phyloP scores from a whole-genome alignment of 2,888 invertebrate genomes.

The Perizoma affinitatum region DNA sequence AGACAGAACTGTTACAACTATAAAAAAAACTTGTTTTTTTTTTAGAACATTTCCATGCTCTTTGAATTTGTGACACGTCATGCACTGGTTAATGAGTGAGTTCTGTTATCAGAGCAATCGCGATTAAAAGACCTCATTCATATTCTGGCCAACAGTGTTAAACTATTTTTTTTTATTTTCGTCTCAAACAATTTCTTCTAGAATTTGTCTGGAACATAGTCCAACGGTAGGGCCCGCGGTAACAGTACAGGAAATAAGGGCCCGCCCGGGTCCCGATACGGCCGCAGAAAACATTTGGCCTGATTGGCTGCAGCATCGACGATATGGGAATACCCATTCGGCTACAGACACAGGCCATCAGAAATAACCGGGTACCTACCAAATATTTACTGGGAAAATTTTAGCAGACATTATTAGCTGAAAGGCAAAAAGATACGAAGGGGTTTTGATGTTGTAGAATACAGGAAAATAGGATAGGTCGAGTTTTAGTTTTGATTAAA shows the following conservation, averaged over 20 bases:
- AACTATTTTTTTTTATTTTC: too few relatives aligned
- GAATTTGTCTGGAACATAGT: neutral
- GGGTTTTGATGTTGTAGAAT: neutral
- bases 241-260: constrained; percentile 71
- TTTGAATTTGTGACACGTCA: too few relatives aligned
- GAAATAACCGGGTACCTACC: constrained; percentile 17
- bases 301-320: constrained; percentile 67
- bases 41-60: too few relatives aligned
- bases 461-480: too few relatives aligned
- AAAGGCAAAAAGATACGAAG: constrained; percentile 2
- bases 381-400: constrained; percentile 16
- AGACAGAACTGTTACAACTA: too few relatives aligned
- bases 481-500: too few relatives aligned
- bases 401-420: constrained; percentile 14
- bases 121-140: too few relatives aligned
- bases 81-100: too few relatives aligned
- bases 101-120: too few relatives aligned
- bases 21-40: too few relatives aligned
- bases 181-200: too few relatives aligned
- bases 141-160: too few relatives aligned
- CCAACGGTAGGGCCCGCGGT: constrained; percentile 51
- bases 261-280: constrained; percentile 69
- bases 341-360: constrained; percentile 24
- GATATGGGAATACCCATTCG: constrained; percentile 30
- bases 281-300: constrained; percentile 73